Percentiles rank a stretch among this genome's conserved stretches.
Evolutionary conservation across 1,140 invertebrate genomes (phyloP).

Genomic region (Zaprionus ghesquierei): DNA sequence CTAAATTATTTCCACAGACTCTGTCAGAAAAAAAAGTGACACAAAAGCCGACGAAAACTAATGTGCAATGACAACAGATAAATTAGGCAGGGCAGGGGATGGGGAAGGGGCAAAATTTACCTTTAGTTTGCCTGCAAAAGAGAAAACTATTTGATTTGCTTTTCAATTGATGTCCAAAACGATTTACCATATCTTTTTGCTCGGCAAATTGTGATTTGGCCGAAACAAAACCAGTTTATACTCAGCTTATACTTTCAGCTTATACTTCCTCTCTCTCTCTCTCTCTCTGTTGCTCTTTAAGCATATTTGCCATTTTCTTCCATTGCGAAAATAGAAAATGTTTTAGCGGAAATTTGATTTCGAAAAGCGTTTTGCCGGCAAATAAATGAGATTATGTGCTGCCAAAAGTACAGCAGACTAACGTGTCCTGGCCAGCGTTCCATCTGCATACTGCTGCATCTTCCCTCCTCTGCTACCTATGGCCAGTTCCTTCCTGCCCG

Average conservation of each 20-base stretch:
- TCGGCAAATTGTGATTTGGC: not conserved
- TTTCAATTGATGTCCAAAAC: not conserved
- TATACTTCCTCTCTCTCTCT: not conserved
- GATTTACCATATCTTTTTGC: not conserved
- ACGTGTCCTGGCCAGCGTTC: conserved; percentile 32
- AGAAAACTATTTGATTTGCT: not conserved
- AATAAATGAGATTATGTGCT: conserved; percentile 81
- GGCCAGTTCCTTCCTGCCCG: conserved; percentile 24
- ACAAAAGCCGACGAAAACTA: conserved; percentile 15
- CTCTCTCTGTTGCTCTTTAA: not conserved
- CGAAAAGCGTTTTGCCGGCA: conserved; percentile 80
- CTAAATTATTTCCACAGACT: conserved; percentile 60
- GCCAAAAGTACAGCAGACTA: conserved; percentile 72
- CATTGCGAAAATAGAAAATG: conserved; percentile 73
- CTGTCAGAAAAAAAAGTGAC: not conserved
- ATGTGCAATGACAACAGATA: conserved; percentile 13
- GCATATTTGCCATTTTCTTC: conserved; percentile 47
- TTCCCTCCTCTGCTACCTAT: not conserved
- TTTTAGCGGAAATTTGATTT: conserved; percentile 82
- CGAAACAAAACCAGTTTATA: not conserved
- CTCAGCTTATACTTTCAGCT: not conserved
- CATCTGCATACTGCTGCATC: not conserved
- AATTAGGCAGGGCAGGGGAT: not conserved
- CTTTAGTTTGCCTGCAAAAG: not conserved
- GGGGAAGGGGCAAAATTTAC: not conserved